Percentiles rank a stretch among this genome's conserved stretches.
These are phyloP conservation scores for Balanococcus diminutus DNA, from an alignment of 2,888 invertebrate species.

Conservation along the genomic window DNA sequence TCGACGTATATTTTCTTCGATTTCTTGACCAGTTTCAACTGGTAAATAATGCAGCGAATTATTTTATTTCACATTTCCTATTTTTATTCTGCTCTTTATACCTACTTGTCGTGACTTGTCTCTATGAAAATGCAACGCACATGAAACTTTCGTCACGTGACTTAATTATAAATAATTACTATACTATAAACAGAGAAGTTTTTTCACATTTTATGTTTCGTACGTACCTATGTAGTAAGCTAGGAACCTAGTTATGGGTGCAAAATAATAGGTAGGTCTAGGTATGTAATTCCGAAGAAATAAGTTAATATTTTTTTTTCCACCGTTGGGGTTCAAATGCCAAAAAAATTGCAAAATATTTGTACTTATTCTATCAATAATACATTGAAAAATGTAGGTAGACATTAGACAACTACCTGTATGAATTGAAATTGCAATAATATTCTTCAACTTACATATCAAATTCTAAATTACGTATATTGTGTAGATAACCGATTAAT, in stretches of 20 bases:
- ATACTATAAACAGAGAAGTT: not conserved
- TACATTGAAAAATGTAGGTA: too few species aligned
- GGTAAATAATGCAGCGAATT: not conserved
- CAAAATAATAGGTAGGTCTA: too few species aligned
- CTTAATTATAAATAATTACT: not conserved
- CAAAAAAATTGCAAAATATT: too few species aligned
- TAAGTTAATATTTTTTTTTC: too few species aligned
- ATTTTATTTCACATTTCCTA: too few species aligned
- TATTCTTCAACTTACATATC: too few species aligned
- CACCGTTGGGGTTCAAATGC: too few species aligned
- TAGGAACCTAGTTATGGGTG: too few species aligned
- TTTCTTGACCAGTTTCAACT: slow-evolving; percentile 4
- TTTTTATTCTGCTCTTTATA: not conserved
- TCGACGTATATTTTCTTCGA: not conserved
- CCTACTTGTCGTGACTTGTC: not conserved
- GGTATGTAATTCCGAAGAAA: too few species aligned
- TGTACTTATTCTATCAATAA: too few species aligned
- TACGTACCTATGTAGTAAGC: too few species aligned
- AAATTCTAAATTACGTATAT: not conserved
- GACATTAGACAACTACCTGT: too few species aligned
- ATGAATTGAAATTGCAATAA: not conserved
- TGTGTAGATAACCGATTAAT: not conserved
- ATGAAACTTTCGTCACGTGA: not conserved
- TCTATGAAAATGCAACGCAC: not conserved
- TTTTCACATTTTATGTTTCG: not conserved